phyloP scores from a whole-genome alignment of 2,888 invertebrate genomes.

The Octonoba sinensis region DNA sequence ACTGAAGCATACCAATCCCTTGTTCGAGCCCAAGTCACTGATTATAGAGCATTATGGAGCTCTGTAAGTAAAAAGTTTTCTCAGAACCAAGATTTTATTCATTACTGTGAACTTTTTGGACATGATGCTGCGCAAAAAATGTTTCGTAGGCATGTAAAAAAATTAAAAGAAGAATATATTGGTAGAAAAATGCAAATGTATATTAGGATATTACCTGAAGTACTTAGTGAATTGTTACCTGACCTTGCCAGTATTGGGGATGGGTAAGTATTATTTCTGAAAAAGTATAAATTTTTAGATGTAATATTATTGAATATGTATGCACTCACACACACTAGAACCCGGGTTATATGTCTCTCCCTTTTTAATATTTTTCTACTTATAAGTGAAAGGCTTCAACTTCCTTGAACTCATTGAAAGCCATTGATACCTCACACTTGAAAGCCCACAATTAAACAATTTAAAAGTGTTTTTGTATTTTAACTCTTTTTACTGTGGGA shows the following conservation, averaged over 20 bases:
- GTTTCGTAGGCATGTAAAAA: slow-evolving; percentile 83
- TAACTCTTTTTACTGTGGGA: no score
- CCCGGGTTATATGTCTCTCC: no score
- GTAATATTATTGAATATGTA: no score
- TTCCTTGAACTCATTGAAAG: no score
- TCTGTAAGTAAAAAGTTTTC: slow-evolving; percentile 87
- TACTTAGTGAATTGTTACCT: slow-evolving; percentile 83
- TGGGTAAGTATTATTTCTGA: slow-evolving; percentile 73
- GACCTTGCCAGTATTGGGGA: slow-evolving; percentile 80
- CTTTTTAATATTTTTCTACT: no score
- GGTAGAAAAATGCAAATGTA: slow-evolving; percentile 82
- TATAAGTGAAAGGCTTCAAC: no score
- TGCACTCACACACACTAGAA: no score
- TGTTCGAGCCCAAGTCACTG: slow-evolving; percentile 80
- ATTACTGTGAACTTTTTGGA: slow-evolving; percentile 89
- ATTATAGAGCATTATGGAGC: slow-evolving; percentile 85
- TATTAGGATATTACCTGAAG: slow-evolving; percentile 82
- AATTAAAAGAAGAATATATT: slow-evolving; percentile 84
- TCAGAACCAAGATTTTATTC: slow-evolving; percentile 88
- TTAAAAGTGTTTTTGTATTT: no score
- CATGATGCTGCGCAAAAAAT: slow-evolving; percentile 84
- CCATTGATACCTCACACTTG: no score
- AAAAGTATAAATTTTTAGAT: no score
- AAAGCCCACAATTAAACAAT: no score
- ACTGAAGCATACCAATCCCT: slow-evolving; percentile 91